These are phyloP conservation scores for Cichlasoma orientale DNA, from an alignment of 2,797 vertebrate species.

Conservation along the genomic window DNA sequence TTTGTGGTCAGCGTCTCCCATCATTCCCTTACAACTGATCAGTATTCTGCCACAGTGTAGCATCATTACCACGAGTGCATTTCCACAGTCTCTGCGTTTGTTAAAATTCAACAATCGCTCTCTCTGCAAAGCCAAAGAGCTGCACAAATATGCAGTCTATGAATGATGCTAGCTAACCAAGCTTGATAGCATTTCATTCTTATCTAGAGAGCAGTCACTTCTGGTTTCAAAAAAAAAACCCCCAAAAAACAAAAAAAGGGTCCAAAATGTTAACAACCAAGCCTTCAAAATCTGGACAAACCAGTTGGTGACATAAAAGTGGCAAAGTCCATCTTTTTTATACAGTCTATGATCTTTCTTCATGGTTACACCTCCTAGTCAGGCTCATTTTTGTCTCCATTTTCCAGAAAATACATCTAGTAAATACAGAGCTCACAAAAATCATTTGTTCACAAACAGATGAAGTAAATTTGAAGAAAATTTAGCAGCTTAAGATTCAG, in stretches of 20 bases:
- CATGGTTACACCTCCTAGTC: background rate
- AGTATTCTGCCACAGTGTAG: background rate
- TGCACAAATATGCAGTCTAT: background rate
- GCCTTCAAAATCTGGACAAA: background rate
- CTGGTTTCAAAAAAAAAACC: background rate
- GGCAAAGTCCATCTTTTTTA: background rate
- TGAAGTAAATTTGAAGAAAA: background rate
- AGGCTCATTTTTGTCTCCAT: fast-evolving
- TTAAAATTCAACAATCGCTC: background rate
- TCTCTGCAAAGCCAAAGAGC: background rate
- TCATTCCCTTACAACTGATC: background rate
- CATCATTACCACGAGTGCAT: background rate
- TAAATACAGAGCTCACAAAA: background rate
- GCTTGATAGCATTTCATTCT: background rate
- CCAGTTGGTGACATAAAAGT: too few species aligned
- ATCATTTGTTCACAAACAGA: background rate
- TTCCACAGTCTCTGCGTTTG: too few species aligned
- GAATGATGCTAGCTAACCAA: background rate
- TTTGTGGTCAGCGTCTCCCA: background rate
- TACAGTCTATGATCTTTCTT: background rate
- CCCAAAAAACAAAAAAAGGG: too few species aligned
- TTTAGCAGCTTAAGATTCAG: background rate
- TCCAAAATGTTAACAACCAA: background rate
- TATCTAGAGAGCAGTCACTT: background rate
- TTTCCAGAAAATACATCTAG: background rate